A percentile compares a stretch with the other conserved stretches of the same genome.
Conservation (phyloP, 1,140 invertebrate species). For the Neodiprion virginianus region DNA sequence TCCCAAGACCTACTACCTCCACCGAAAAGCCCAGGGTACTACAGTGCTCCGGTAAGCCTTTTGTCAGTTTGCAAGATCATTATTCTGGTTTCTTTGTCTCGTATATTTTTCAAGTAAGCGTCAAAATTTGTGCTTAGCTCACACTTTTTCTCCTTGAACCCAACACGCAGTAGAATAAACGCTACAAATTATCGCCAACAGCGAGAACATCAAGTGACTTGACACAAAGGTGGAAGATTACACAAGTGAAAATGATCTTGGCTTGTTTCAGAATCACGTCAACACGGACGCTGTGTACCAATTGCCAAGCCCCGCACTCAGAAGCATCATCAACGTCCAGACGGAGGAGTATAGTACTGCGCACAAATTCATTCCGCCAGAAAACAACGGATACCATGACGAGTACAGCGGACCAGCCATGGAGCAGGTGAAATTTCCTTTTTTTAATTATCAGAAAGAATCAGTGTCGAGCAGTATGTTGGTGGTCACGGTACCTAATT, state of each 20-base stretch:
- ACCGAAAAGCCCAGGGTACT: constrained; percentile 23
- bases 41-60: constrained; percentile 19
- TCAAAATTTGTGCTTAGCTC: neutral
- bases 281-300: neutral
- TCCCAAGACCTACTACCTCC: constrained; percentile 51
- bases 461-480: neutral
- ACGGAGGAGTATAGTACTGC: neutral
- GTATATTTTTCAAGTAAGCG: no score
- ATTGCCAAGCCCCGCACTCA: neutral
- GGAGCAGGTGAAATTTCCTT: constrained; percentile 45
- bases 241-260: neutral
- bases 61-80: constrained; percentile 13
- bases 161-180: no score
- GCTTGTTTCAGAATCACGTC: neutral
- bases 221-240: neutral
- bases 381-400: constrained; percentile 33
- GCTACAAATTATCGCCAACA: no score
- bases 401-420: constrained; percentile 54
- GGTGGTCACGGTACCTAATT: no score
- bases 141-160: neutral
- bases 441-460: neutral
- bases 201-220: neutral
- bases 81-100: no score
- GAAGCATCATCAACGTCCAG: neutral
- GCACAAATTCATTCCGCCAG: constrained; percentile 9